These are phyloP conservation scores for Acrobasis consociella DNA, from an alignment of 2,888 invertebrate species.

Conservation along the genomic window DNA sequence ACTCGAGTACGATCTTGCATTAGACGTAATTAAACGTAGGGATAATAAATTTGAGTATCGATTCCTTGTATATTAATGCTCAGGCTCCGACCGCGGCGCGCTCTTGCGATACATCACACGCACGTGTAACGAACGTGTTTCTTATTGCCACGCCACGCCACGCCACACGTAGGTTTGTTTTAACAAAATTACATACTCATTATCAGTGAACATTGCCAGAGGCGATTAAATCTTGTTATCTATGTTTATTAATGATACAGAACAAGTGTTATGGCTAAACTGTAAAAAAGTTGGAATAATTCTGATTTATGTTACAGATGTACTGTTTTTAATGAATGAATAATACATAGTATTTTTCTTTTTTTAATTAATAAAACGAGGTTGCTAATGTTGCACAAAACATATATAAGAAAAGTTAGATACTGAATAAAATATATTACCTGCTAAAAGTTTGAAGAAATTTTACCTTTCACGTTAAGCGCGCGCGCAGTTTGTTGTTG, in stretches of 20 bases:
- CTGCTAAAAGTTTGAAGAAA: too few relatives aligned
- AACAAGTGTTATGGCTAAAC: too few relatives aligned
- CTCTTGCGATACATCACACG: constrained; percentile 20
- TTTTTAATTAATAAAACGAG: too few relatives aligned
- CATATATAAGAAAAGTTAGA: too few relatives aligned
- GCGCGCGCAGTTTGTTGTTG: not conserved
- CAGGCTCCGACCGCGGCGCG: constrained; percentile 14
- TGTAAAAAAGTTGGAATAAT: too few relatives aligned
- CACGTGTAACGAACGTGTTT: constrained; percentile 18
- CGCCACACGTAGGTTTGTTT: not conserved
- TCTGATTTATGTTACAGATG: too few relatives aligned
- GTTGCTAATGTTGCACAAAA: too few relatives aligned
- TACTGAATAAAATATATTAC: too few relatives aligned
- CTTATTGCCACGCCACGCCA: constrained; percentile 8
- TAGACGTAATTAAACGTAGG: constrained; percentile 21
- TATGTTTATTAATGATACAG: too few relatives aligned
- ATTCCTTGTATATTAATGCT: constrained; percentile 24
- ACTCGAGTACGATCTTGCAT: constrained; percentile 20
- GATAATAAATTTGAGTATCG: constrained; percentile 24
- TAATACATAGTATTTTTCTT: too few relatives aligned
- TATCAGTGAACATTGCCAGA: not conserved
- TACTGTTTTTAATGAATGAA: too few relatives aligned
- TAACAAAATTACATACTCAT: not conserved
- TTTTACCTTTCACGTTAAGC: not conserved
- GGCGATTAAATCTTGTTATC: too few relatives aligned